phyloP scores from a whole-genome alignment of 2,797 vertebrate genomes.

The Eidolon dupreanum region DNA sequence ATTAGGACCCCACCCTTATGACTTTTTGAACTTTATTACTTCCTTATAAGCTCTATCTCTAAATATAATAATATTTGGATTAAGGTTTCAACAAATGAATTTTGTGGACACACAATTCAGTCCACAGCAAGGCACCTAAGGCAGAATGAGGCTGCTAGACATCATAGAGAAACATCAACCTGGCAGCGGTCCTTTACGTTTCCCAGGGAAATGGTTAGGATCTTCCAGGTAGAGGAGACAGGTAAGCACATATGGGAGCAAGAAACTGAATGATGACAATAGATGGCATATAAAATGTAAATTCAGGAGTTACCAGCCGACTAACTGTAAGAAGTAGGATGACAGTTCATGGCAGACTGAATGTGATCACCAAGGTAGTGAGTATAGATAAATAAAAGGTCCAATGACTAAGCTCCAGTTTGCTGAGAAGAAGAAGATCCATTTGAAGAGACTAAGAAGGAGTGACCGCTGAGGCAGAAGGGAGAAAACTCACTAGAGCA shows the following conservation, averaged over 20 bases:
- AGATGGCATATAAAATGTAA: not conserved
- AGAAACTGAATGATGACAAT: not conserved
- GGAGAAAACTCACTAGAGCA: not conserved
- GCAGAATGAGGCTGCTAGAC: not conserved
- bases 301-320: not conserved
- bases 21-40: not conserved
- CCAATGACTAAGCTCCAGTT: not conserved
- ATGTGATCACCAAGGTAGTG: not conserved
- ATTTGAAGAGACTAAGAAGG: not conserved
- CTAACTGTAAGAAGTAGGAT: too few relatives aligned
- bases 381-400: not conserved
- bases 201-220: not conserved
- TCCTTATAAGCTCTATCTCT: not conserved
- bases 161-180: not conserved
- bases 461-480: not conserved
- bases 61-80: not conserved
- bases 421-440: not conserved
- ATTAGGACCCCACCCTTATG: not conserved
- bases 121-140: not conserved
- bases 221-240: not conserved
- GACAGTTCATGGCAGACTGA: not conserved
- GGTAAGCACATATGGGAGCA: not conserved
- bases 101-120: not conserved
- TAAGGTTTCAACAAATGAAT: not conserved
- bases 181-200: not conserved